Conservation (phyloP, 2,888 invertebrate species). For the Orthosia incerta region DNA sequence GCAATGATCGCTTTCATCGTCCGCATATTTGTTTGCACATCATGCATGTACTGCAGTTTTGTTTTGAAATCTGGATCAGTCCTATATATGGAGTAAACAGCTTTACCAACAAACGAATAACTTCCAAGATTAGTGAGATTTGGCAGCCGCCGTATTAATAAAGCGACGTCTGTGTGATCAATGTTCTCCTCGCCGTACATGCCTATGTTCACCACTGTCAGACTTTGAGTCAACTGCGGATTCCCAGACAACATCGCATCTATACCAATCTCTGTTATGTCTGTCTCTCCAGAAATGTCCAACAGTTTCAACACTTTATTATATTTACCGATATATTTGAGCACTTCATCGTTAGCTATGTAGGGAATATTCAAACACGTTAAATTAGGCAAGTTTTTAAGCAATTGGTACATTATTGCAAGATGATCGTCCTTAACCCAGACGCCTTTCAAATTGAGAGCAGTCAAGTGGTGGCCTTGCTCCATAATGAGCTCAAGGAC, state of each 20-base stretch:
- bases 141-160: constrained; percentile 92
- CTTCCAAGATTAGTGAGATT: constrained; percentile 92
- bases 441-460: constrained; percentile 93
- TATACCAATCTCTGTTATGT: constrained; percentile 92
- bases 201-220: constrained; percentile 93
- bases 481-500: constrained; percentile 92
- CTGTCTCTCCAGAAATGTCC: constrained; percentile 93
- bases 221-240: constrained; percentile 88
- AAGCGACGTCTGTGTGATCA: constrained; percentile 92
- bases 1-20: constrained; percentile 91
- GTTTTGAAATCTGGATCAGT: constrained; percentile 90
- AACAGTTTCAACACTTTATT: constrained; percentile 91
- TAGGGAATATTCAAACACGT: constrained; percentile 93
- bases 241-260: constrained; percentile 90
- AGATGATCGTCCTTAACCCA: constrained; percentile 94
- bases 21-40: constrained; percentile 91
- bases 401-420: constrained; percentile 91
- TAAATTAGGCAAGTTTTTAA: constrained; percentile 91
- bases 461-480: constrained; percentile 92
- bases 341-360: constrained; percentile 93
- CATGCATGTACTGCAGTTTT: constrained; percentile 93
- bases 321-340: constrained; percentile 91
- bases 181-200: constrained; percentile 93
- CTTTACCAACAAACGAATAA: constrained; percentile 93
- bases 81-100: constrained; percentile 90